Conservation (phyloP, 2,113 vertebrate species). For the Hyla sarda region DNA sequence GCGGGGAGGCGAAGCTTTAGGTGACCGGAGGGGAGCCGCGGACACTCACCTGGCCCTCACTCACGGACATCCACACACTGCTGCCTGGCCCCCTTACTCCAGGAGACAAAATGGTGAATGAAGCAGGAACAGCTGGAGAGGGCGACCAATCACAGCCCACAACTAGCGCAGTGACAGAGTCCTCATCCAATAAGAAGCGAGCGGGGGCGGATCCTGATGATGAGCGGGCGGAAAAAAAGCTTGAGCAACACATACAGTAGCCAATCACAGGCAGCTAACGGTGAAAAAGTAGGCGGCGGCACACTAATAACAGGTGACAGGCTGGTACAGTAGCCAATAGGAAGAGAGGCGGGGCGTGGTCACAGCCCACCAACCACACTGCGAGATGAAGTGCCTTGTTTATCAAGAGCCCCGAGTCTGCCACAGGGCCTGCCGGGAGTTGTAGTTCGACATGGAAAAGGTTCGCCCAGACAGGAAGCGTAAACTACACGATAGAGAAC, state of each 20-base stretch:
- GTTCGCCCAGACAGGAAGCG: constrained; percentile 52
- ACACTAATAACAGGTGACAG: constrained; percentile 55
- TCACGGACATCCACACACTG: constrained; percentile 64
- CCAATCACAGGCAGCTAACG: constrained; percentile 70
- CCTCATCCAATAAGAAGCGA: constrained; percentile 72
- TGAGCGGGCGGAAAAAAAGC: constrained; percentile 47
- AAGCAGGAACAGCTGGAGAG: constrained; percentile 91
- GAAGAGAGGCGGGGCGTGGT: constrained; percentile 60
- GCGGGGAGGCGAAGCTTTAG: constrained; percentile 58
- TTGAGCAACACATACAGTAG: constrained; percentile 54
- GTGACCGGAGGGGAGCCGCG: constrained; percentile 42
- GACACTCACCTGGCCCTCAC: constrained; percentile 65
- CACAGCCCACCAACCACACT: constrained; percentile 64
- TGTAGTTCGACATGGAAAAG: constrained; percentile 38
- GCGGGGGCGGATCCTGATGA: constrained; percentile 63
- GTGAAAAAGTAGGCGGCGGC: not conserved
- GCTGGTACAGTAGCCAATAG: constrained; percentile 89
- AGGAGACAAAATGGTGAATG: constrained; percentile 99
- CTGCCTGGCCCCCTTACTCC: constrained; percentile 81
- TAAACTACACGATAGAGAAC: constrained; percentile 57
- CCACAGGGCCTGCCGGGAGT: constrained; percentile 49
- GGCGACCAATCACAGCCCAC: constrained; percentile 79
- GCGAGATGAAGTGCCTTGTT: constrained; percentile 74
- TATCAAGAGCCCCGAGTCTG: constrained; percentile 74
- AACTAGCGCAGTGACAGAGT: constrained; percentile 67